Evolutionary conservation across 2,888 invertebrate genomes (phyloP).

Genomic region (Archips xylosteana): DNA sequence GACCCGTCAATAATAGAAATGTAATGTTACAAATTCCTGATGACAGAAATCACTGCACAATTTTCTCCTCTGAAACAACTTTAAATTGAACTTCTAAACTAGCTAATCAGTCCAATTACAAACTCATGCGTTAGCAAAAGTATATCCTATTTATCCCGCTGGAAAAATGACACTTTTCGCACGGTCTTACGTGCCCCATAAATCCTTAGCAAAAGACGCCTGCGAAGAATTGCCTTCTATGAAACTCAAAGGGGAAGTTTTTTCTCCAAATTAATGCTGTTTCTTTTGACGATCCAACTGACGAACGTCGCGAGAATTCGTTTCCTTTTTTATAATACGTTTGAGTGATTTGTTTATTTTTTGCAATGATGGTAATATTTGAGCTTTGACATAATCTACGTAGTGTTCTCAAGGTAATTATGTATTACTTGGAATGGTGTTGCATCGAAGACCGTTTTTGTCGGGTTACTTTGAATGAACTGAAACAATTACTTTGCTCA

Average conservation of each 20-base stretch:
- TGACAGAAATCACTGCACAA: too few species aligned
- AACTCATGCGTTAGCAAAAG: neutral
- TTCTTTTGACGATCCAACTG: slow-evolving; percentile 30
- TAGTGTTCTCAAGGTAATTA: neutral
- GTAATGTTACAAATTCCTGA: too few species aligned
- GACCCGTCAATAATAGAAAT: too few species aligned
- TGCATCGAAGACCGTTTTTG: neutral
- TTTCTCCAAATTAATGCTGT: slow-evolving; percentile 36
- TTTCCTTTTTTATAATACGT: slow-evolving; percentile 22
- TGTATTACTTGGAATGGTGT: neutral
- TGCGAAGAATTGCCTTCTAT: slow-evolving; percentile 39
- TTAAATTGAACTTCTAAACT: neutral
- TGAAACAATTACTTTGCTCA: too few species aligned
- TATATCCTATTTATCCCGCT: slow-evolving; percentile 31
- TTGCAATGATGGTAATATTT: slow-evolving; percentile 5
- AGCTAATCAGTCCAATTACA: neutral
- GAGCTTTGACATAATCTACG: slow-evolving; percentile 4
- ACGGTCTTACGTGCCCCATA: slow-evolving; percentile 30
- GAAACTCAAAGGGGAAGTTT: slow-evolving; percentile 39
- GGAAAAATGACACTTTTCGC: slow-evolving; percentile 34
- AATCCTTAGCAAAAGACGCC: slow-evolving; percentile 29
- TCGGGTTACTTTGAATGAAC: too few species aligned
- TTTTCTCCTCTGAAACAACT: neutral
- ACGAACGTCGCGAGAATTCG: slow-evolving; percentile 26
- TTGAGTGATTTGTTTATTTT: slow-evolving; percentile 11